These are phyloP conservation scores for Chironomus tentans DNA, from an alignment of 2,888 invertebrate species.

Conservation along the genomic window DNA sequence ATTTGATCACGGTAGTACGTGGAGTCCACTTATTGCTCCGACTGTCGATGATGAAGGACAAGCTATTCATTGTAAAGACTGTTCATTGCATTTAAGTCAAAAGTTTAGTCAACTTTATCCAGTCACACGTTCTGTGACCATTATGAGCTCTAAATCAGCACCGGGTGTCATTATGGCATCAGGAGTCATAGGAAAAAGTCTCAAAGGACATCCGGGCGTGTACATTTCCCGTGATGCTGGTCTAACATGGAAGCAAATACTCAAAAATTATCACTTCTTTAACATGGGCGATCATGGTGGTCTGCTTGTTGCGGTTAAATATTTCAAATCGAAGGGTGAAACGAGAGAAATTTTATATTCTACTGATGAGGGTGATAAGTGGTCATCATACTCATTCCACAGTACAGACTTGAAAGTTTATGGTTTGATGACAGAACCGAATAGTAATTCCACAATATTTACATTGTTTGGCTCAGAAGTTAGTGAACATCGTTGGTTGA, in stretches of 20 bases:
- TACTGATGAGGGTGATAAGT: conserved; percentile 74
- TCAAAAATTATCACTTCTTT: conserved; percentile 74
- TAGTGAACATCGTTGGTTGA: conserved; percentile 76
- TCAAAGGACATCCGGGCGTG: conserved; percentile 73
- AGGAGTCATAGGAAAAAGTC: conserved; percentile 65
- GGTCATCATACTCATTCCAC: conserved; percentile 64
- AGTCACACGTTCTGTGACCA: conserved; percentile 65
- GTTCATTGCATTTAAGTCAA: conserved; percentile 81
- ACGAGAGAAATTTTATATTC: conserved; percentile 76
- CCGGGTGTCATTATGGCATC: conserved; percentile 83
- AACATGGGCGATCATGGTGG: conserved; percentile 90
- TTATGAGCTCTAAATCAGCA: conserved; percentile 77
- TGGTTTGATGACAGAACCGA: conserved; percentile 86
- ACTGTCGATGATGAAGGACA: conserved; percentile 57
- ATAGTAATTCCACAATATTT: conserved; percentile 86
- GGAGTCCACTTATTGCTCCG: conserved; percentile 68
- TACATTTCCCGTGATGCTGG: conserved; percentile 77
- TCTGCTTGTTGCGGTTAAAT: conserved; percentile 73
- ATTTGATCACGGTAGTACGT: conserved; percentile 77
- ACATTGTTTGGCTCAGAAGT: conserved; percentile 82
- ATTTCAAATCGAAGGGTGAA: conserved; percentile 65
- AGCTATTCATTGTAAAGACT: conserved; percentile 60
- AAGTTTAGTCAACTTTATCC: conserved; percentile 77
- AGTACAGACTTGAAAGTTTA: conserved; percentile 71
- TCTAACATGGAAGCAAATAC: conserved; percentile 68